Evolutionary conservation across 1,140 invertebrate genomes (phyloP).

Genomic region (Cyrtorhinus lividipennis): DNA sequence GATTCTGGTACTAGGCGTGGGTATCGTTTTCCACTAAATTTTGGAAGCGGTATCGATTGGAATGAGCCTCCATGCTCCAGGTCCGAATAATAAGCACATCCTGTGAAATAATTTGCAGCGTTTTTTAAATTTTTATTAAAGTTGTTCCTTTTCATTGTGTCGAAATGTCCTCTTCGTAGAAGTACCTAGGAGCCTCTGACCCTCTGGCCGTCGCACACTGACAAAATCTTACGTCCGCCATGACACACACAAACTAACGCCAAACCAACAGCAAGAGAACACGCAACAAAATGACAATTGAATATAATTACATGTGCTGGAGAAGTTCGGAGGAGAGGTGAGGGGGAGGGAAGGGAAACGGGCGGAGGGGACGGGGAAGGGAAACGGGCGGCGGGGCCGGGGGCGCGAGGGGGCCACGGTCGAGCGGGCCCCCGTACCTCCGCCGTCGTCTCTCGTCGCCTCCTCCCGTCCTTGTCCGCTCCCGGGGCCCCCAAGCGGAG

Average conservation of each 20-base stretch:
- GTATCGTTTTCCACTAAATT: no score
- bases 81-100: no score
- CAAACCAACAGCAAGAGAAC: not conserved
- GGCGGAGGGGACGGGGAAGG: not conserved
- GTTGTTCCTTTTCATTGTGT: no score
- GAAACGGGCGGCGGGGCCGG: not conserved
- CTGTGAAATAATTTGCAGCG: no score
- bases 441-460: not conserved
- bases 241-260: not conserved
- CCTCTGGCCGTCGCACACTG: not conserved
- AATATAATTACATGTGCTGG: conserved; percentile 13
- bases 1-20: no score
- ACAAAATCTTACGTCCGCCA: not conserved
- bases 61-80: no score
- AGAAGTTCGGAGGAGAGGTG: not conserved
- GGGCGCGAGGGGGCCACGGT: not conserved
- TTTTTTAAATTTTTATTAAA: no score
- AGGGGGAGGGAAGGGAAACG: not conserved
- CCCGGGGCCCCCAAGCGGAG: not conserved
- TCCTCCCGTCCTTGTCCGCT: not conserved
- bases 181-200: conserved; percentile 9
- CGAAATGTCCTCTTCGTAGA: no score
- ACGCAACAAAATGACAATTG: conserved; percentile 13
- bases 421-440: not conserved
- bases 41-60: no score